Evolutionary conservation across 2,797 vertebrate species (phyloP).

Genomic region (Hydrophis major): DNA sequence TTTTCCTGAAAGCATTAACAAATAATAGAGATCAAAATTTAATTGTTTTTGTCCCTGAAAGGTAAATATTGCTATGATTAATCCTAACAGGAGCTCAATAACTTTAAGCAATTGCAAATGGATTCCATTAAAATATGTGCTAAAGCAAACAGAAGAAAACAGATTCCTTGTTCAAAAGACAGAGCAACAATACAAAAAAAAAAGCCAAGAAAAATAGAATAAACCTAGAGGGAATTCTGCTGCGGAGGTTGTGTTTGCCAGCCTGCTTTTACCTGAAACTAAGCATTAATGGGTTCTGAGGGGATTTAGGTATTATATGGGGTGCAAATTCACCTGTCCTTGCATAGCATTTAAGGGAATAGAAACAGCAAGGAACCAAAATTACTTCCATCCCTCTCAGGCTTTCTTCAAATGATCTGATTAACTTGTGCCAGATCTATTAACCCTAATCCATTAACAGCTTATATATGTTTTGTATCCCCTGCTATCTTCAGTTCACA

Average conservation of each 20-base stretch:
- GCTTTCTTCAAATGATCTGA: neutral
- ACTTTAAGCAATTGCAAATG: constrained; percentile 63
- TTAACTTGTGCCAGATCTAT: neutral
- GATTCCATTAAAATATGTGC: constrained; percentile 50
- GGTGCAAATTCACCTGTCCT: constrained; percentile 50
- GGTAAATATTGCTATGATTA: constrained; percentile 72
- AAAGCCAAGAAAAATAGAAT: constrained; percentile 55
- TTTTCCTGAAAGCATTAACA: constrained; percentile 72
- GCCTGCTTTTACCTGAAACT: neutral
- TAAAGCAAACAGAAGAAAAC: constrained; percentile 51
- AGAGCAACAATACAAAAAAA: constrained; percentile 14
- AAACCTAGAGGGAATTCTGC: constrained; percentile 35
- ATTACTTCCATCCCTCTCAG: constrained; percentile 18
- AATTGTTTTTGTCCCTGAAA: constrained; percentile 64
- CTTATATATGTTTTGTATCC: neutral
- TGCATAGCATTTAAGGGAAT: constrained; percentile 50
- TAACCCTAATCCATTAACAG: neutral
- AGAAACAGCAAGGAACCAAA: constrained; percentile 44
- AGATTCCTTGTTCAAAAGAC: constrained; percentile 50
- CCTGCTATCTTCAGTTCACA: neutral
- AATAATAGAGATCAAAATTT: constrained; percentile 64
- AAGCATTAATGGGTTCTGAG: constrained; percentile 47
- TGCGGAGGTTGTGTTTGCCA: neutral
- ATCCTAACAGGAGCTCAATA: constrained; percentile 65
- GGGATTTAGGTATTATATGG: constrained; percentile 45